Base-by-base conservation (phyloP, 2,888 invertebrate species). In the Idaea biselata region DNA sequence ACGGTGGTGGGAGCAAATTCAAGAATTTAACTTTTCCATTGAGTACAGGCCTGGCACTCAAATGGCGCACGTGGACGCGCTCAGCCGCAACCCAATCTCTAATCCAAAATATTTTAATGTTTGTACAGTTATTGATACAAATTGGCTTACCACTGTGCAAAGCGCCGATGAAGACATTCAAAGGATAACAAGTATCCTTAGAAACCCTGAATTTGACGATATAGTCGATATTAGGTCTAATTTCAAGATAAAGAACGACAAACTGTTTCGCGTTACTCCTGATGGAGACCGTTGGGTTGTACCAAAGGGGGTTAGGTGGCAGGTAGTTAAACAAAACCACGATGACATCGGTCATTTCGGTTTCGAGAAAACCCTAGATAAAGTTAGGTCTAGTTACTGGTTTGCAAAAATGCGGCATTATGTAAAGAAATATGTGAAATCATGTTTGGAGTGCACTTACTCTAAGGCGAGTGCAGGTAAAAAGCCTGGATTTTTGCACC, bases 341-440 rank as follows among this genome's bases (percentile, higher is more conserved):
- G 73, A 75, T 33, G 72, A 74, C 16, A 54, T 72, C 0, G 74
- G 74, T 0, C 73, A 73, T 60, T 72, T 57, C 53, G 69, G 67
- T 8, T 71, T 62, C 3, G 64, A 66, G 7, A 75, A 69, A 57
- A 73, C 73, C 1, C 0, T 25, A 68, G 11, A 16, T 4, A 6
- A 53, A 58, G 54, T 61, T 0, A 25, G 8, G 1, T 32, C 18
- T 18, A 32, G 0, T 62, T 18, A n/a, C 25, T 62, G 59, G 62
- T 62, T 61, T 25, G 17, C 58, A 5, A 61, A 61, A 53, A 53
- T 53, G 53, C 1, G 53, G n/a, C 53, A 3, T 11, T 53, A 4
- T n/a, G 6, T 53, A 53, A 53, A 53, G 6, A 53, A 53, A 53
- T 53, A 53, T 6, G 53, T 53, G 1, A 6, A 1, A 3, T 53